Evolutionary conservation across 2,888 invertebrate genomes (phyloP).

Genomic region (Agrilus mali): DNA sequence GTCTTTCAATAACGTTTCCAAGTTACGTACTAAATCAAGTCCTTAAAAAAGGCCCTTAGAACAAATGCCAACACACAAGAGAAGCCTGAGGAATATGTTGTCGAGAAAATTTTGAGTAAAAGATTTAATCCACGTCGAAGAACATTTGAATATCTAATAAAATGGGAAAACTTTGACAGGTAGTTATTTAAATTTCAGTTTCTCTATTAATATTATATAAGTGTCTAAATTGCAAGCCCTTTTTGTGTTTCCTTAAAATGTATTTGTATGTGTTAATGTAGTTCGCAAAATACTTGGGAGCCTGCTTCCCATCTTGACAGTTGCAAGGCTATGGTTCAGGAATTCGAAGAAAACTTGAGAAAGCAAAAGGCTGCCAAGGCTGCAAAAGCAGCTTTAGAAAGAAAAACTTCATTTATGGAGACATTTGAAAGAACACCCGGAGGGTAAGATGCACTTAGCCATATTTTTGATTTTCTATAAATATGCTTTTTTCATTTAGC

Average conservation of each 20-base stretch:
- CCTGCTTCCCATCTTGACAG: conserved; percentile 62
- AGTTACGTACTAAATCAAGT: conserved; percentile 6
- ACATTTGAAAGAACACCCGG: conserved; percentile 14
- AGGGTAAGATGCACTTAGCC: conserved; percentile 16
- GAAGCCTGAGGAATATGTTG: conserved; percentile 51
- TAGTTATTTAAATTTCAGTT: conserved; percentile 31
- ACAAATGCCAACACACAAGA: conserved; percentile 5
- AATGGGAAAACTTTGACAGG: conserved; percentile 74
- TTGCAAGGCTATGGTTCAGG: conserved; percentile 64
- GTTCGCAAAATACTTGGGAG: conserved; percentile 65
- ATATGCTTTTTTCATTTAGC: conserved; percentile 26
- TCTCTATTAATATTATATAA: not conserved
- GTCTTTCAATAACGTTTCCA: not conserved
- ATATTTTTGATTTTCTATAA: conserved; percentile 5
- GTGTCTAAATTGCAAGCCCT: not conserved
- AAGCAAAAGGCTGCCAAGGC: conserved; percentile 46
- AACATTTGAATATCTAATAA: conserved; percentile 70
- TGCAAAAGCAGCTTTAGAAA: conserved; percentile 18
- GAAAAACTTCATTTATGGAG: conserved; percentile 4
- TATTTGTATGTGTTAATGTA: not conserved
- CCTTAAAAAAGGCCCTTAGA: conserved; percentile 37
- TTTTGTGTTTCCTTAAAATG: not conserved
- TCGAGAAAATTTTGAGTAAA: conserved; percentile 75
- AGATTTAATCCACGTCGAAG: conserved; percentile 65
- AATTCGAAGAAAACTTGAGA: conserved; percentile 68